Base-by-base conservation (phyloP, 2,888 invertebrate genomes). In the Creontiades dilutus region DNA sequence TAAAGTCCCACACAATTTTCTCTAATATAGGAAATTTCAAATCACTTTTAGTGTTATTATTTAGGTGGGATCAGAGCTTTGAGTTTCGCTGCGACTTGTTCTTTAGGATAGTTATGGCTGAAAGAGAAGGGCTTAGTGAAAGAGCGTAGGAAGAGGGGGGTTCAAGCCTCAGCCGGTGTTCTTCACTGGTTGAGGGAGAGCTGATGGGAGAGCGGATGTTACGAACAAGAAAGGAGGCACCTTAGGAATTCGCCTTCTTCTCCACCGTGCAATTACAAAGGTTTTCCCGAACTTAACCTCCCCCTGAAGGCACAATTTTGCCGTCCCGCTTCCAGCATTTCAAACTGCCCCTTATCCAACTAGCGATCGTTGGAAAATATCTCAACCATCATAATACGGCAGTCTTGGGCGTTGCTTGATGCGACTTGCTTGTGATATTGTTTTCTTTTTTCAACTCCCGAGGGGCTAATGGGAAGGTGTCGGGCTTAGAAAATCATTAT, bases 221-320 rank as follows among this genome's bases (percentile, higher is more conserved):
- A n/a, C 27, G 55, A 48, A 88, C 88, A 88, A 88, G 78, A 88
- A 88, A 48, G 87, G 28, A 88, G 55, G 88, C 76, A 88, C 88
- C 78, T 78, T 55, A 52, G 88, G 88, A 88, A 88, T 88, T 88
- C 88, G 78, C 88, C 88, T 37, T 28, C 52, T 85, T 14, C 61
- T 55, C 68, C 23, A 23, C 28, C 80, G 16, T 52, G 37, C 78
- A 88, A 88, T 88, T 78, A 88, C 88, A 88, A 88, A 88, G 88
- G 88, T 88, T 88, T 88, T 88, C 88, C 78, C 78, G 28, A 88
- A 88, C 88, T 88, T 88, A 78, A 88, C 14, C 48, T 55, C 68
- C 68, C 68, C 61, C 61, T 23, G 61, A 19, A 19, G 37, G 14
- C 57, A 57, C 46, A 37, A n/a, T 46, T 37, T 47, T 19, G 19